Conservation (phyloP, 2,113 vertebrate genomes). For the Genyomyrus donnyi region DNA sequence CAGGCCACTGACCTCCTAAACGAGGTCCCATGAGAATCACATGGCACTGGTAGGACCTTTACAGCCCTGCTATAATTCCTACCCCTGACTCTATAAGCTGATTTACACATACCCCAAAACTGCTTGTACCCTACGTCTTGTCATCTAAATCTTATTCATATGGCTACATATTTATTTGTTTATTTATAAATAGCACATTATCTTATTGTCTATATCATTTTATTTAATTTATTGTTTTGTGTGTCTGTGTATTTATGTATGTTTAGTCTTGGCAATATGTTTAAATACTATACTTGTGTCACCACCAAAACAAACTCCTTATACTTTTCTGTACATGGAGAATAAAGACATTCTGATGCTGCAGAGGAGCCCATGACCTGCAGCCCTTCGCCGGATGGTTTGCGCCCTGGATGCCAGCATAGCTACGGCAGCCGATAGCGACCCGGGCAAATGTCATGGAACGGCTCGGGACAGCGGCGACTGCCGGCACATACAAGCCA, state of each 20-base stretch:
- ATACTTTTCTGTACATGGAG: neutral
- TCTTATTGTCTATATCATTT: neutral
- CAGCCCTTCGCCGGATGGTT: slow-evolving; percentile 10
- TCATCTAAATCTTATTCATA: neutral
- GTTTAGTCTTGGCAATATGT: neutral
- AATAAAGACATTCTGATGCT: neutral
- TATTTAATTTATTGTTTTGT: neutral
- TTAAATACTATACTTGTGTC: neutral
- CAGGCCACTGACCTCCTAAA: neutral
- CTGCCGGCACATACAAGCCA: neutral
- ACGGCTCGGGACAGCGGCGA: neutral
- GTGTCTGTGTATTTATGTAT: neutral
- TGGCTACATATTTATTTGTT: neutral
- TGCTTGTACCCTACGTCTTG: neutral
- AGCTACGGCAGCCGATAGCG: slow-evolving; percentile 15
- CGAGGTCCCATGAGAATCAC: neutral
- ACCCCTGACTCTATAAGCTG: neutral
- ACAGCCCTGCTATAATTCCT: neutral
- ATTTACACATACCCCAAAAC: neutral
- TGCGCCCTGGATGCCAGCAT: slow-evolving; percentile 5
- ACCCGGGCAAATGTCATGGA: neutral
- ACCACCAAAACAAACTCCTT: neutral
- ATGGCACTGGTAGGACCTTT: neutral
- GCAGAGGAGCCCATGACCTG: neutral
- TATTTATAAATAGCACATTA: neutral